Evolutionary conservation across 2,797 vertebrate genomes (phyloP).

Genomic region (Xenopus petersii): DNA sequence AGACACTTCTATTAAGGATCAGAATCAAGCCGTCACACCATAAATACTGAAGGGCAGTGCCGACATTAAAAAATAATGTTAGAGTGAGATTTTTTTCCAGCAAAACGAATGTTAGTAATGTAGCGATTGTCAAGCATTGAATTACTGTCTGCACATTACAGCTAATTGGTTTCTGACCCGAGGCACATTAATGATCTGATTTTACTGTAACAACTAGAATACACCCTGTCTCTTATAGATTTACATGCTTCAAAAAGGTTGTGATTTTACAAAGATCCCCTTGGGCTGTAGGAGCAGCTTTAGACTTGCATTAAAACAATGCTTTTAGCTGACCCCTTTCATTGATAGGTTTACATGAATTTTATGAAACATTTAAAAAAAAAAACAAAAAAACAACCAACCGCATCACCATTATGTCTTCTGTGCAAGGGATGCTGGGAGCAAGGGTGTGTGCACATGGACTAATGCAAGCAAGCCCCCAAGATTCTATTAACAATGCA

Average conservation of each 20-base stretch:
- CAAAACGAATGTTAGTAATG: constrained; percentile 35
- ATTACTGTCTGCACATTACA: constrained; percentile 7
- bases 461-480: too few species aligned
- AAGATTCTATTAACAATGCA: too few species aligned
- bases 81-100: constrained; percentile 12
- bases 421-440: too few species aligned
- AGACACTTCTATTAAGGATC: not conserved
- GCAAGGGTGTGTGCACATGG: too few species aligned
- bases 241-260: constrained; percentile 46
- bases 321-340: not conserved
- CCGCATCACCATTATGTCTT: too few species aligned
- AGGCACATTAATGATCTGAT: constrained; percentile 52
- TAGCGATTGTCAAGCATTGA: constrained; percentile 42
- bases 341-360: constrained; percentile 4
- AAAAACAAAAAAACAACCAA: too few species aligned
- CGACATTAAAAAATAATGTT: constrained; percentile 11
- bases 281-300: constrained; percentile 58
- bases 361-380: not conserved
- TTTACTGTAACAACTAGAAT: constrained; percentile 55
- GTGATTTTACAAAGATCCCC: constrained; percentile 54
- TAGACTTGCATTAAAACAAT: constrained; percentile 31
- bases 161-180: constrained; percentile 58
- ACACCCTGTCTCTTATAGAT: constrained; percentile 65
- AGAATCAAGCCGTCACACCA: not conserved
- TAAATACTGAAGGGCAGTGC: constrained; percentile 37